Evolutionary conservation across 92 coral and sea anemone species (phyloP), one percentile per base, ranked within the genome.

Genomic region (Epizoanthus stellaris): DNA sequence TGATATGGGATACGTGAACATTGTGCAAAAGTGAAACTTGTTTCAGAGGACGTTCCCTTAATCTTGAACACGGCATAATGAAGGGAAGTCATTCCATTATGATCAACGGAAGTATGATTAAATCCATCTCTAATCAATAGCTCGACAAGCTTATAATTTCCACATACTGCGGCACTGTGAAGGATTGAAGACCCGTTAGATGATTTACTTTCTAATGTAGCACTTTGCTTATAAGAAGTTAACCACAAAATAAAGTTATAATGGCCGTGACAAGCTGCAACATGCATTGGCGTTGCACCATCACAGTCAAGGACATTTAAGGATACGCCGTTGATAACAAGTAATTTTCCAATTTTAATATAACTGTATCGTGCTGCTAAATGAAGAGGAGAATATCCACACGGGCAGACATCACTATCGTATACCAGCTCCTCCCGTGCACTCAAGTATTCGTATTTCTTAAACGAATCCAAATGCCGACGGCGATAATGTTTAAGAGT

Each of bases 181-280:
- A 90, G 81, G 3, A 88, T 76, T 12, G 91, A 87, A 6, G 91
- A 90, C 1, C 91, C 93, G 12, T 90, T 90, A 0, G 15, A 39
- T 3, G 72, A 64, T 25, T 59, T 73, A 13, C 71, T 36, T 57
- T 59, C 54, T 19, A 88, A 21, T 5, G 80, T 43, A 21, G 62
- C 49, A 23, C 75, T 76, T 34, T 63, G 7, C 52, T 61, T 16
- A 15, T 64, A 1, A 43, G 4, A 66, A 7, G 76, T 43, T 0
- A 92, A 63, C 77, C 81, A 16, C 10, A 10, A 6, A 14, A 88
- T 49, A 66, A 93, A 84, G 67, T 84, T 77, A 43, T 15, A 39
- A 6, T 91, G 89, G 58, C 89, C 90, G 14, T 91, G 80, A 36
- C 93, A 91, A 21, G 88, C 91, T 49, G 97, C 97, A 7, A 86